These are phyloP conservation scores for Oxycera nigricornis DNA, from an alignment of 2,888 invertebrate species.

Conservation along the genomic window DNA sequence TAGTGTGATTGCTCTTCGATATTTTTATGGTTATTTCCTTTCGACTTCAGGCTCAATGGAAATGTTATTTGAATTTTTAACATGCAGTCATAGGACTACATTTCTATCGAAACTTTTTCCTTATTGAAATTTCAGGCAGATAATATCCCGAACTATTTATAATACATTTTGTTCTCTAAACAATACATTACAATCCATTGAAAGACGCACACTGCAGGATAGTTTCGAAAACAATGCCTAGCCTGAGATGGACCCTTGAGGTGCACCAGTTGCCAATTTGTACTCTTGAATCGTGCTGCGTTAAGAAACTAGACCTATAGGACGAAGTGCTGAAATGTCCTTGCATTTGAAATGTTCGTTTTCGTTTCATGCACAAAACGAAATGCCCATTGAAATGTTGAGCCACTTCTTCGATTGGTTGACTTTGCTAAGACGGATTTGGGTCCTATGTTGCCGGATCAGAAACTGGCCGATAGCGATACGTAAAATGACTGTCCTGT, in stretches of 20 bases:
- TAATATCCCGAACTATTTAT: too few relatives aligned
- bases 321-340: background rate
- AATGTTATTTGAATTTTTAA: too few relatives aligned
- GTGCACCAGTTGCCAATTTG: background rate
- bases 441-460: background rate
- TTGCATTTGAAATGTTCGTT: background rate
- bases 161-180: too few relatives aligned
- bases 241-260: background rate
- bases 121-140: too few relatives aligned
- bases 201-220: background rate
- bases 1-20: too few relatives aligned
- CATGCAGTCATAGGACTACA: too few relatives aligned
- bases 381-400: too few relatives aligned
- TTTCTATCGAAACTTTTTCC: too few relatives aligned
- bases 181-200: background rate
- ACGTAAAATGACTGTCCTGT: background rate
- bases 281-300: background rate
- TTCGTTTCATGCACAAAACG: background rate
- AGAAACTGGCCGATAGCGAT: background rate
- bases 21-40: too few relatives aligned
- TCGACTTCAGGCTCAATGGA: too few relatives aligned
- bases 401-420: too few relatives aligned
- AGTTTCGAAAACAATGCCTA: background rate
- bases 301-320: background rate
- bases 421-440: background rate